Percentiles rank a stretch among this genome's conserved stretches.
These are phyloP conservation scores for Podarcis lilfordi DNA, from an alignment of 2,797 vertebrate species.

Conservation along the genomic window DNA sequence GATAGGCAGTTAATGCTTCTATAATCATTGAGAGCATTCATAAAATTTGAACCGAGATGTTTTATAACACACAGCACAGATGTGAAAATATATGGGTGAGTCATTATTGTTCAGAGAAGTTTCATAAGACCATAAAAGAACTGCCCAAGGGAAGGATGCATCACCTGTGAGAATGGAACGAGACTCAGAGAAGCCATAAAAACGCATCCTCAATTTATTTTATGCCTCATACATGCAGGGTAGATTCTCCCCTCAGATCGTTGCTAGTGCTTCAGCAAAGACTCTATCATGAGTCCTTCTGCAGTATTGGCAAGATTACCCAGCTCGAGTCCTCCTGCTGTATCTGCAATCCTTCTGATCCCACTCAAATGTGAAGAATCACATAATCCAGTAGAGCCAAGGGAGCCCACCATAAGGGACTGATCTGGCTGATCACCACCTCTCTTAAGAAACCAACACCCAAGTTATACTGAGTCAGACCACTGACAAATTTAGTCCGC, in stretches of 20 bases:
- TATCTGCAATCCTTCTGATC: background rate
- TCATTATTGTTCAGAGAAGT: background rate
- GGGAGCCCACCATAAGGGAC: background rate
- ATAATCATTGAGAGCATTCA: conserved; percentile 11
- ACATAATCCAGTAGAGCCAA: background rate
- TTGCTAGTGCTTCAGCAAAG: background rate
- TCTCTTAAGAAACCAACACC: background rate
- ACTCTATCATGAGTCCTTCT: background rate
- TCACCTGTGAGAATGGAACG: conserved; percentile 1
- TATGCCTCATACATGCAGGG: background rate
- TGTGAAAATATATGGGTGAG: conserved; percentile 2
- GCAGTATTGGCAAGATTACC: background rate
- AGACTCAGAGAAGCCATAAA: background rate
- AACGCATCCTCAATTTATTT: conserved; percentile 12
- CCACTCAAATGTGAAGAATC: background rate
- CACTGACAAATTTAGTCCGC: too few relatives aligned
- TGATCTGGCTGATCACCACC: background rate
- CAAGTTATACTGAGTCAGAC: too few relatives aligned
- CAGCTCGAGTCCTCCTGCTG: background rate
- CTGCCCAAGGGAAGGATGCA: conserved; percentile 7
- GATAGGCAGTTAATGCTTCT: background rate
- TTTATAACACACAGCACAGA: conserved; percentile 3
- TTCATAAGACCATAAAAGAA: conserved; percentile 6
- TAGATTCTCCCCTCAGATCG: background rate
- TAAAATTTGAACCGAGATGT: conserved; percentile 5